These are phyloP conservation scores for Quadriops clusia DNA, from an alignment of 2,888 invertebrate genomes.

Conservation along the genomic window DNA sequence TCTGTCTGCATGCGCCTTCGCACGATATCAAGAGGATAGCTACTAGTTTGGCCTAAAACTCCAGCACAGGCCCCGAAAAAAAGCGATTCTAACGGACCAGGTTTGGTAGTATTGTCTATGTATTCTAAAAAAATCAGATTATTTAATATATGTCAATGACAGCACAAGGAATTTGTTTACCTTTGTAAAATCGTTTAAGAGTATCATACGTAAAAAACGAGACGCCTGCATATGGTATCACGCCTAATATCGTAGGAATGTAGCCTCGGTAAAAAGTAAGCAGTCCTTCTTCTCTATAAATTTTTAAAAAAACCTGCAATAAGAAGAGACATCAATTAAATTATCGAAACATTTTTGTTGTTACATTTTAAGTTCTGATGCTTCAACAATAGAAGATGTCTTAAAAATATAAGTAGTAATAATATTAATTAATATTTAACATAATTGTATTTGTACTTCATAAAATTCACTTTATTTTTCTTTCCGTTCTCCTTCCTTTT, in stretches of 20 bases:
- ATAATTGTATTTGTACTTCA: too few relatives aligned
- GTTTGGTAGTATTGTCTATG: slow-evolving; percentile 19
- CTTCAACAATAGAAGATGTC: too few relatives aligned
- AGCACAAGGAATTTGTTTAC: slow-evolving; percentile 39
- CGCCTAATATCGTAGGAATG: slow-evolving; percentile 82
- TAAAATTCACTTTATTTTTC: too few relatives aligned
- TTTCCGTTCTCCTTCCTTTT: too few relatives aligned
- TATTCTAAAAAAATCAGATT: slow-evolving; percentile 22
- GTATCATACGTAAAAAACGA: slow-evolving; percentile 97
- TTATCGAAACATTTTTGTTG: not conserved
- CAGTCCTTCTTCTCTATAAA: slow-evolving; percentile 67
- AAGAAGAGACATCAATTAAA: too few relatives aligned
- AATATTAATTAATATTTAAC: too few relatives aligned
- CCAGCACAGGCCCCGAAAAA: slow-evolving; percentile 86
- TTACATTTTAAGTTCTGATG: too few relatives aligned
- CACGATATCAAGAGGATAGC: slow-evolving; percentile 95
- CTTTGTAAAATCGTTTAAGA: slow-evolving; percentile 66
- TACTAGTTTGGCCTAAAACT: slow-evolving; percentile 84
- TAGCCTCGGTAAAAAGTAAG: slow-evolving; percentile 74
- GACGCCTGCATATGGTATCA: slow-evolving; percentile 92
- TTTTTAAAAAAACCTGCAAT: slow-evolving; percentile 40
- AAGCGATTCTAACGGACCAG: slow-evolving; percentile 50
- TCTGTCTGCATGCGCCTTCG: slow-evolving; percentile 51
- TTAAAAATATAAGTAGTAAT: too few relatives aligned
- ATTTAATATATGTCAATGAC: not conserved